phyloP scores from a whole-genome alignment of 53 echinoderm and acorn worm genomes.

The Astropecten irregularis region DNA sequence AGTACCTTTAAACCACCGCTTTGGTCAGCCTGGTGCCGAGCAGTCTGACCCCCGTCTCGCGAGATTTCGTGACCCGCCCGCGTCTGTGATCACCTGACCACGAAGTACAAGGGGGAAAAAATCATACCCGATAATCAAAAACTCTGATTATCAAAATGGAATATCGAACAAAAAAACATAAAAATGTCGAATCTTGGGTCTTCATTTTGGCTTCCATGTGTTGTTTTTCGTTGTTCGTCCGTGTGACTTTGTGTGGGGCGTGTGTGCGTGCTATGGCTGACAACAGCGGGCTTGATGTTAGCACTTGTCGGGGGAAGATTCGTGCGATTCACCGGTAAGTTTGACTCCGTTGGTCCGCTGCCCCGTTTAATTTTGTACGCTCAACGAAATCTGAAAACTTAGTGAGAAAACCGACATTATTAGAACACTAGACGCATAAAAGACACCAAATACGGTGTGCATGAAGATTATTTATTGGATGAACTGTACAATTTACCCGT shows the following conservation, averaged over 20 bases:
- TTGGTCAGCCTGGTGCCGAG: background rate
- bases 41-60: background rate
- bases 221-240: background rate
- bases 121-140: background rate
- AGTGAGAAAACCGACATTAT: background rate
- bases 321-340: background rate
- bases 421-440: no score
- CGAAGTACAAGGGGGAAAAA: no score
- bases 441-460: background rate
- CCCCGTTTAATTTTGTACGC: background rate
- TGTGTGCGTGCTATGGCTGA: no score
- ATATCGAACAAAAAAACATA: background rate
- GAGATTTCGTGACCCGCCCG: slow-evolving; percentile 12
- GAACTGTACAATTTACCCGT: no score
- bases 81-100: slow-evolving; percentile 31
- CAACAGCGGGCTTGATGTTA: background rate
- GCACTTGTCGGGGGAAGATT: background rate
- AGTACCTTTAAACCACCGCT: no score
- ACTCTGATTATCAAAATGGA: background rate
- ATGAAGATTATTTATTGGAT: background rate
- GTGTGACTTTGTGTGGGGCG: background rate
- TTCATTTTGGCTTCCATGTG: background rate
- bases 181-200: background rate
- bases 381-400: background rate
- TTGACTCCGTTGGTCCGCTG: background rate